Evolutionary conservation across 2,113 vertebrate species (phyloP), one percentile per base, ranked within the genome.

Genomic region (Chaenocephalus aceratus): DNA sequence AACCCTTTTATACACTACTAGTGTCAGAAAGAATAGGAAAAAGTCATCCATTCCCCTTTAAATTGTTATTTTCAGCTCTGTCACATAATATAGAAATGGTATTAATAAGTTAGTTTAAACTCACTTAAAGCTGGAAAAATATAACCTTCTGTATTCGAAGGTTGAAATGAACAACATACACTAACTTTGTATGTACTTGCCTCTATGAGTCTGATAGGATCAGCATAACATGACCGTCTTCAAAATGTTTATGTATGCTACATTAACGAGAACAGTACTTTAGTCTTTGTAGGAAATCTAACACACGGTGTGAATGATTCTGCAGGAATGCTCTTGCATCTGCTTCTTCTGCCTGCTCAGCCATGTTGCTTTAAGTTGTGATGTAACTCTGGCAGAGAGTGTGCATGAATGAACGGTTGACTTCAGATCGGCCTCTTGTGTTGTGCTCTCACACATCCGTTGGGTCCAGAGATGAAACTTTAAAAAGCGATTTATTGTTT

Each of bases 311-410:
- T 14, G 3, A 80, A 80, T 89, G 77, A 78, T 83, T 87, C 67
- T 73, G 72, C 57, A 51, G 72, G 5, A 48, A 74, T 15, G 82
- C 60, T 62, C 60, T 69, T 21, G 61, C 72, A 63, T 79, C 82
- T 88, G 78, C 61, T 54, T 75, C 68, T 8, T 26, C 51, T 48
- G 61, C 70, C 65, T 21, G 54, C 74, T 87, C 60, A 51, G 30
- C 67, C 67, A 15, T 72, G 73, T 36, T 16, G 65, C 65, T 75
- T 65, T n/a, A 66, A 57, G 77, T 13, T 83, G 71, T 93, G 91
- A 93, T 87, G 91, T 93, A 91, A 93, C 87, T 16, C 64, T 86
- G 30, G 30, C 30, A 4, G 74, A 48, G 57, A 57, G 56, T 62
- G 58, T 71, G 71, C 63, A 65, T 57, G 63, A 53, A 65, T 46